These are phyloP conservation scores for Andrena fulva DNA, from an alignment of 2,888 invertebrate species.

Conservation along the genomic window DNA sequence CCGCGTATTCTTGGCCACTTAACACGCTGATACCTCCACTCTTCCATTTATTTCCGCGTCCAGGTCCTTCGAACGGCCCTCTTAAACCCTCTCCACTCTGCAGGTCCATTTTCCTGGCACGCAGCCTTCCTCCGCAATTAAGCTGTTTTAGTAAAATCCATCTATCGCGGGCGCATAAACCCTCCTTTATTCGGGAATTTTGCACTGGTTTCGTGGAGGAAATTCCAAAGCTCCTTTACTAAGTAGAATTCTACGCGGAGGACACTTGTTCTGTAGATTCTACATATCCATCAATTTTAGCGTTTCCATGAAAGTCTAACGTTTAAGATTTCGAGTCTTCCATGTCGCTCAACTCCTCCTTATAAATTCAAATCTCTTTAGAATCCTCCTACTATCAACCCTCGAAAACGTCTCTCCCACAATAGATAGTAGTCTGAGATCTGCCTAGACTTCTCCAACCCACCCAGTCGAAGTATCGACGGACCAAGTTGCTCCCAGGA, in stretches of 20 bases:
- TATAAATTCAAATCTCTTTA: not conserved
- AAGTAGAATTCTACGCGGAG: too few relatives aligned
- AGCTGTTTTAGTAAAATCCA: constrained; percentile 39
- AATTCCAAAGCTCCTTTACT: too few relatives aligned
- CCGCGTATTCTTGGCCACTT: constrained; percentile 18
- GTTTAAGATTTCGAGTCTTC: not conserved
- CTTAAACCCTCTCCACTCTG: not conserved
- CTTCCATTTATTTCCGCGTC: not conserved
- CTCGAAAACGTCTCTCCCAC: too few relatives aligned
- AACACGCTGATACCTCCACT: not conserved
- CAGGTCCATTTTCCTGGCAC: not conserved
- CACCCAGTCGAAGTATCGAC: not conserved
- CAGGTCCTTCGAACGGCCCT: too few relatives aligned
- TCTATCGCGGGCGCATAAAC: constrained; percentile 4
- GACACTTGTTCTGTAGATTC: too few relatives aligned
- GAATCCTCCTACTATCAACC: not conserved
- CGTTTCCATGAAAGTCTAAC: not conserved
- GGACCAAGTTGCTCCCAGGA: not conserved
- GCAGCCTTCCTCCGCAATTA: constrained; percentile 17
- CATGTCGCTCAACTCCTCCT: not conserved
- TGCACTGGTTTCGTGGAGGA: constrained; percentile 11
- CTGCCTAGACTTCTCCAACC: too few relatives aligned
- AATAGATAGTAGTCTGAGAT: too few relatives aligned
- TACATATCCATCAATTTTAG: too few relatives aligned
- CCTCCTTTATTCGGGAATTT: constrained; percentile 37